Conservation (phyloP, 1,140 invertebrate genomes). For the Drosophila auraria region DNA sequence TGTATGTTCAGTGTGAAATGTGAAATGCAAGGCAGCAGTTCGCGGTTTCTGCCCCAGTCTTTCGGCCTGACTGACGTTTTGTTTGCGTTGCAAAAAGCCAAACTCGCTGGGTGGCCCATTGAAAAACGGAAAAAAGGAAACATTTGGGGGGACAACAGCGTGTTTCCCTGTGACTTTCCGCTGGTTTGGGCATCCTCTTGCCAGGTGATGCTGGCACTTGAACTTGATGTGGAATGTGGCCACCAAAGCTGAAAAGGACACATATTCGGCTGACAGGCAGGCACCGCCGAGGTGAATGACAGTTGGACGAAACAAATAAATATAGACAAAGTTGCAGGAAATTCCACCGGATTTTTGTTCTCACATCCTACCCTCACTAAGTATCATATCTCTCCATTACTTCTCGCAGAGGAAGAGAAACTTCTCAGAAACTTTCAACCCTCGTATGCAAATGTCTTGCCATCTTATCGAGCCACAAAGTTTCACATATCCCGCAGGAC, state of each 20-base stretch:
- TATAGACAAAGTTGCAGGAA: conserved; percentile 37
- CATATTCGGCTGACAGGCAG: conserved; percentile 33
- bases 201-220: conserved; percentile 52
- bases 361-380: neutral
- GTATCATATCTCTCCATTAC: conserved; percentile 50
- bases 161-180: neutral
- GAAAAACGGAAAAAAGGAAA: conserved; percentile 15
- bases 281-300: conserved; percentile 19
- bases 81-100: conserved; percentile 84
- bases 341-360: neutral
- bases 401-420: conserved; percentile 14
- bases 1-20: conserved; percentile 2
- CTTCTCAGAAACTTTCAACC: conserved; percentile 40
- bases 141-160: neutral
- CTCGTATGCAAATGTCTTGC: conserved; percentile 69
- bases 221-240: conserved; percentile 45
- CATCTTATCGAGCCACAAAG: conserved; percentile 73
- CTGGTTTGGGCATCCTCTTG: conserved; percentile 3
- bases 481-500: conserved; percentile 80
- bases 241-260: conserved; percentile 43
- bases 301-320: conserved; percentile 24
- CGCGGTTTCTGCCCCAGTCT: conserved; percentile 43
- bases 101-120: conserved; percentile 70
- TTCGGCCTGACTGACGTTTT: conserved; percentile 73
- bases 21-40: conserved; percentile 44